Evolutionary conservation across 2,113 vertebrate species (phyloP).

Genomic region (Rousettus leschenaultii): DNA sequence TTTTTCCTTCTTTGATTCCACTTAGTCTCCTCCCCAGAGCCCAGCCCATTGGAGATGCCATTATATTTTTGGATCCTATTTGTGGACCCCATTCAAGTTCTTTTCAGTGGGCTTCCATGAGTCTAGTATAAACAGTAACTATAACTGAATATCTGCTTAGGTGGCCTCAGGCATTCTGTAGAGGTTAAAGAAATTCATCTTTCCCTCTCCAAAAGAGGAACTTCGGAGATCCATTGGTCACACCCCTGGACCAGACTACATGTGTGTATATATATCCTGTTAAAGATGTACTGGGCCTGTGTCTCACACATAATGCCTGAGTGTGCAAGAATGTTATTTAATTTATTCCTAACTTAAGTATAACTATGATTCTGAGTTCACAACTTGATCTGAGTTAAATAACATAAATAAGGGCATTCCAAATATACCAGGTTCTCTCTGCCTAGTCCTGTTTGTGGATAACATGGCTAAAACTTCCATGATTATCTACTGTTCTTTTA

Average conservation of each 20-base stretch:
- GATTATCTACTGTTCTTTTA: background rate
- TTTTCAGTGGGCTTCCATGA: background rate
- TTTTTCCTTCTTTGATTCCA: background rate
- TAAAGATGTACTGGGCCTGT: background rate
- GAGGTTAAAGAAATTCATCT: background rate
- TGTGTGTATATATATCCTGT: background rate
- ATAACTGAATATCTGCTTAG: background rate
- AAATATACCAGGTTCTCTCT: background rate
- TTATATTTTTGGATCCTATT: background rate
- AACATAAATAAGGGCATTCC: background rate
- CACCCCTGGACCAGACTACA: background rate
- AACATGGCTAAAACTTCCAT: background rate
- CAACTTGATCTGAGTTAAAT: background rate
- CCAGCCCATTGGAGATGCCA: background rate
- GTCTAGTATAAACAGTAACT: background rate
- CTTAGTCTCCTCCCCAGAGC: rapidly evolving
- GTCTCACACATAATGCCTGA: background rate
- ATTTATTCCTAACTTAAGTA: background rate
- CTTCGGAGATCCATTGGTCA: background rate
- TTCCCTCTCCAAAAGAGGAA: background rate
- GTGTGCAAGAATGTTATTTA: background rate
- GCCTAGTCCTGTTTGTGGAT: background rate
- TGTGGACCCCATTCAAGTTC: background rate
- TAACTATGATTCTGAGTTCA: background rate
- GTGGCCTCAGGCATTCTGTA: background rate